These are phyloP conservation scores for Salvator merianae DNA, from an alignment of 2,113 vertebrate species.

Conservation along the genomic window DNA sequence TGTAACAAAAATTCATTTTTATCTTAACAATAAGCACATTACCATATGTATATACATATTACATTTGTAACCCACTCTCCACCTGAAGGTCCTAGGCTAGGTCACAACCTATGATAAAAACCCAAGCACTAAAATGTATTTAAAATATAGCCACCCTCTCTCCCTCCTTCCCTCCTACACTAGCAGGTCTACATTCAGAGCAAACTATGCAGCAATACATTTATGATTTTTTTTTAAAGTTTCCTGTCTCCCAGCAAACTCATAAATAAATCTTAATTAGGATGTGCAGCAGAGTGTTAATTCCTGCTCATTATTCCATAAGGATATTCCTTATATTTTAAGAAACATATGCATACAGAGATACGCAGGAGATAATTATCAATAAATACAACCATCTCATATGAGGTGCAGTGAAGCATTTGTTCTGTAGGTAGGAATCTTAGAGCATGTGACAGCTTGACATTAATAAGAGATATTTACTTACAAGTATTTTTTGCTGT, in stretches of 20 bases:
- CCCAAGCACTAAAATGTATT: too few species aligned
- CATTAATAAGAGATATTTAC: neutral
- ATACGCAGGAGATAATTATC: constrained; percentile 76
- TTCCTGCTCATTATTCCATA: constrained; percentile 73
- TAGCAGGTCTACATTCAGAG: too few species aligned
- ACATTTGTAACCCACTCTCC: too few species aligned
- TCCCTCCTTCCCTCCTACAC: too few species aligned
- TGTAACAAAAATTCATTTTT: too few species aligned
- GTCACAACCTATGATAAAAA: too few species aligned
- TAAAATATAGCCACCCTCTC: too few species aligned
- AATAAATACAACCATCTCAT: constrained; percentile 56
- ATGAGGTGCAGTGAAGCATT: constrained; percentile 42
- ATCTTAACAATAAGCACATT: too few species aligned
- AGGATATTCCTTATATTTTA: constrained; percentile 73
- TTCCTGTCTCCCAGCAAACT: constrained; percentile 26
- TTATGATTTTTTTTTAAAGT: too few species aligned
- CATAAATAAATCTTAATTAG: constrained; percentile 83
- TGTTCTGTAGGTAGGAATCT: constrained; percentile 34
- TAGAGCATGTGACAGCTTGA: neutral
- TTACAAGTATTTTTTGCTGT: neutral
- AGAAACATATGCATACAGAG: constrained; percentile 65
- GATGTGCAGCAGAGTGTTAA: constrained; percentile 76
- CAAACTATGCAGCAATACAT: too few species aligned
- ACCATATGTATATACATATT: too few species aligned
- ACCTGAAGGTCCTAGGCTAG: too few species aligned